Evolutionary conservation across 2,888 invertebrate species (phyloP).

Genomic region (Drosophila kuntzei): DNA sequence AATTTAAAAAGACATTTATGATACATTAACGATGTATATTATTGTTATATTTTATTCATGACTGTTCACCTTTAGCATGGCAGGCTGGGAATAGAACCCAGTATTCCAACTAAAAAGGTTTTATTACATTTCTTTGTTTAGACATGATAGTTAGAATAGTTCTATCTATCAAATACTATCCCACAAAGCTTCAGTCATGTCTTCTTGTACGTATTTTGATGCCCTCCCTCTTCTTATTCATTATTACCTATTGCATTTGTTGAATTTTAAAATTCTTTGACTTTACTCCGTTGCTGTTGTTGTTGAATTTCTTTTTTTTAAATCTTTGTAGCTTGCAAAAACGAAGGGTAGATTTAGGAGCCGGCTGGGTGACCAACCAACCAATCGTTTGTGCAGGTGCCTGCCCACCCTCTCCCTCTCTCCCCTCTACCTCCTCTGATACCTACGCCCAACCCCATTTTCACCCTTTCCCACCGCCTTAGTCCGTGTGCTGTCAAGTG

Average conservation of each 20-base stretch:
- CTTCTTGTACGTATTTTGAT: background rate
- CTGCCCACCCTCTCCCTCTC: background rate
- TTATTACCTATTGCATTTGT: slow-evolving; percentile 34
- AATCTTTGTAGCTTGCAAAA: slow-evolving; percentile 48
- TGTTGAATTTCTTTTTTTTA: slow-evolving; percentile 54
- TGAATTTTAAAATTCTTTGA: slow-evolving; percentile 61
- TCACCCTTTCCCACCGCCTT: background rate
- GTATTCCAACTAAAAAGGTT: too few species aligned
- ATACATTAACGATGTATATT: too few species aligned
- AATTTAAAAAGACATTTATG: too few species aligned
- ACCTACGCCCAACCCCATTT: background rate
- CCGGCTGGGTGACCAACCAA: background rate
- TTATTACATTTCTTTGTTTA: too few species aligned
- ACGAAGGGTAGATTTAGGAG: slow-evolving; percentile 30
- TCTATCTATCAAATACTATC: too few species aligned
- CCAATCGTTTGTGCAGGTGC: slow-evolving; percentile 36
- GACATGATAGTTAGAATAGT: too few species aligned
- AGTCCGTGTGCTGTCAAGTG: slow-evolving; percentile 70
- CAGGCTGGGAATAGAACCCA: too few species aligned
- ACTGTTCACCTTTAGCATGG: too few species aligned
- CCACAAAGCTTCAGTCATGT: background rate
- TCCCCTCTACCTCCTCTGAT: background rate
- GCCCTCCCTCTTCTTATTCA: background rate
- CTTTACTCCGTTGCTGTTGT: slow-evolving; percentile 35
- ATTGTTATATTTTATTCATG: too few species aligned